Evolutionary conservation across 2,888 invertebrate species (phyloP).

Genomic region (Nemurella pictetii): DNA sequence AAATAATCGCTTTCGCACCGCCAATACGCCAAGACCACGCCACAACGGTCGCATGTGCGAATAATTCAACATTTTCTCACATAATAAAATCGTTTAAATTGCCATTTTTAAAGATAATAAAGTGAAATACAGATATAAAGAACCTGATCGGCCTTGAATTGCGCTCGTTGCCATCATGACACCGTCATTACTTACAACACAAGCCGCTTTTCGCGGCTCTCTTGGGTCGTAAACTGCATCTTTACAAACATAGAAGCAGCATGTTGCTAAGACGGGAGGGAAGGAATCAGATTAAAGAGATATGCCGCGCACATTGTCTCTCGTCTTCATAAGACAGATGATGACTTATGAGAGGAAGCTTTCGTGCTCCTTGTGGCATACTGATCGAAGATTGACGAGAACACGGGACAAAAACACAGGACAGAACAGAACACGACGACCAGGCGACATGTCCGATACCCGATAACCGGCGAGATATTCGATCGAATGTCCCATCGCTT

Average conservation of each 20-base stretch:
- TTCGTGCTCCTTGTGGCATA: background rate
- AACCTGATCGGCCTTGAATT: background rate
- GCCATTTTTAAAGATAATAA: background rate
- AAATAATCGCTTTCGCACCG: background rate
- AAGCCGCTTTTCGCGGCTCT: background rate
- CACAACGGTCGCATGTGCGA: background rate
- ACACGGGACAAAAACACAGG: no score
- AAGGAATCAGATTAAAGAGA: background rate
- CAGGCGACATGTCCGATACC: background rate
- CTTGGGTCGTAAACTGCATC: no score
- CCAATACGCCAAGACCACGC: background rate
- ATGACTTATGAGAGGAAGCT: background rate
- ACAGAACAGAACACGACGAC: background rate
- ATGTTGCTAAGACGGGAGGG: background rate
- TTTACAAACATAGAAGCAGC: background rate
- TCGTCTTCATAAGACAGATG: background rate
- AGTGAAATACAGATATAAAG: background rate
- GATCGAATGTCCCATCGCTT: background rate
- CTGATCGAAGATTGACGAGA: no score
- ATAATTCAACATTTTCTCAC: background rate
- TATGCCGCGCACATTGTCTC: background rate
- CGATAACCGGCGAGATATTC: background rate
- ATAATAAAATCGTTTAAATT: background rate
- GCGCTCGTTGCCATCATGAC: background rate
- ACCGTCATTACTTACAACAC: background rate